phyloP scores from a whole-genome alignment of 2,888 invertebrate genomes.

The Parnassius orleans region DNA sequence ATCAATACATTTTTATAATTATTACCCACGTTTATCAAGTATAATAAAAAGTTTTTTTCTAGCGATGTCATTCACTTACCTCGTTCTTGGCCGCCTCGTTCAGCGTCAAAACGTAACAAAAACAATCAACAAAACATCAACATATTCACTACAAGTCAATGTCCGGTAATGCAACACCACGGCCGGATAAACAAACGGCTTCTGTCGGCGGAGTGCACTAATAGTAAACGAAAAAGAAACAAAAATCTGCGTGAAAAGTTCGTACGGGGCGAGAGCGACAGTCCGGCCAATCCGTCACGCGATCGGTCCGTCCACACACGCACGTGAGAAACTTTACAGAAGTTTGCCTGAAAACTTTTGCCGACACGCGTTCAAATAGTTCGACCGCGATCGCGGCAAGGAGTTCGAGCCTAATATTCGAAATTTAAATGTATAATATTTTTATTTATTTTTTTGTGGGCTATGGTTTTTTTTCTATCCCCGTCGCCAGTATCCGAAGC shows the following conservation, averaged over 20 bases:
- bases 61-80: slow-evolving; percentile 51
- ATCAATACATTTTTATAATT: too few species aligned
- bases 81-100: slow-evolving; percentile 35
- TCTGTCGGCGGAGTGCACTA: slow-evolving; percentile 52
- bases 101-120: slow-evolving; percentile 54
- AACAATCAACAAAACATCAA: slow-evolving; percentile 68
- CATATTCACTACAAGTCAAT: slow-evolving; percentile 67
- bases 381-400: slow-evolving; percentile 34
- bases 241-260: slow-evolving; percentile 36
- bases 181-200: slow-evolving; percentile 48
- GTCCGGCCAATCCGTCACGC: slow-evolving; percentile 55
- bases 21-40: too few species aligned
- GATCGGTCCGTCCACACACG: slow-evolving; percentile 61
- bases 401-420: slow-evolving; percentile 1
- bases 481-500: slow-evolving; percentile 45
- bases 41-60: too few species aligned
- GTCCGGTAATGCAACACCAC: slow-evolving; percentile 55
- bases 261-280: slow-evolving; percentile 43
- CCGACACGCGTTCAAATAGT: slow-evolving; percentile 47
- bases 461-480: slow-evolving; percentile 50
- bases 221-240: slow-evolving; percentile 35
- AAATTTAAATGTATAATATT: slow-evolving; percentile 48
- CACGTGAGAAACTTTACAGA: slow-evolving; percentile 66
- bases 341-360: slow-evolving; percentile 62
- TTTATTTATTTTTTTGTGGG: slow-evolving; percentile 39